Evolutionary conservation across 2,888 invertebrate species (phyloP).

Genomic region (Syrphus vitripennis): DNA sequence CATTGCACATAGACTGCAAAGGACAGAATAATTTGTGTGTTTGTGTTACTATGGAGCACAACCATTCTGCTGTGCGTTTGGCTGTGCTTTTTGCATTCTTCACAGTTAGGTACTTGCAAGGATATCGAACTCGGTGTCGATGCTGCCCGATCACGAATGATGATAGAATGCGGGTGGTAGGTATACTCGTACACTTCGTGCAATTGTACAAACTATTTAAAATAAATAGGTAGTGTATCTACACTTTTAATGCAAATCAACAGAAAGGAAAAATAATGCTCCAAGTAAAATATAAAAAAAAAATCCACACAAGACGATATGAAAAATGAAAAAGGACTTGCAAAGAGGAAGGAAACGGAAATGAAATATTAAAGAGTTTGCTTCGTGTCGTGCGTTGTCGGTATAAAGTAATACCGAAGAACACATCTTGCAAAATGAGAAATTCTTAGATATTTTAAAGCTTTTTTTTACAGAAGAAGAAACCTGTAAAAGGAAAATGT

Average conservation of each 20-base stretch:
- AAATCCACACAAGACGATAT: not conserved
- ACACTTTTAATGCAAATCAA: constrained; percentile 4
- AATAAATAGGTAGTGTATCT: constrained; percentile 5
- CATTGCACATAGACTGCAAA: not conserved
- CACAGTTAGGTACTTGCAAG: not conserved
- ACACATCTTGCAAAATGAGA: not conserved
- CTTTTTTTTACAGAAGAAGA: not conserved
- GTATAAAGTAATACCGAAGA: not conserved
- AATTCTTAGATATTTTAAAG: not conserved
- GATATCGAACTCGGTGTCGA: not conserved
- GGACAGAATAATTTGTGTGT: not conserved
- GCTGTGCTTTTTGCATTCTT: not conserved
- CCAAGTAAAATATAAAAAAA: not conserved
- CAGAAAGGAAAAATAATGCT: constrained; percentile 1
- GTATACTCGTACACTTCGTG: not conserved
- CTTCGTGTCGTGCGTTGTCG: too few relatives aligned
- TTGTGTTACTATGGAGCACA: not conserved
- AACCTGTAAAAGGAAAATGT: not conserved
- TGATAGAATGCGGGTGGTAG: not conserved
- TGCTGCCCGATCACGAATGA: not conserved
- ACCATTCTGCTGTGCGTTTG: not conserved
- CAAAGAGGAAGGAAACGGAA: not conserved
- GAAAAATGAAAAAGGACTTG: not conserved
- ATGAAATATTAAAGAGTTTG: not conserved
- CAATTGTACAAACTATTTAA: constrained; percentile 16